A percentile compares a stretch with the other conserved stretches of the same genome.
Conservation (phyloP, 2,113 vertebrate species). For the Todiramphus chloris region DNA sequence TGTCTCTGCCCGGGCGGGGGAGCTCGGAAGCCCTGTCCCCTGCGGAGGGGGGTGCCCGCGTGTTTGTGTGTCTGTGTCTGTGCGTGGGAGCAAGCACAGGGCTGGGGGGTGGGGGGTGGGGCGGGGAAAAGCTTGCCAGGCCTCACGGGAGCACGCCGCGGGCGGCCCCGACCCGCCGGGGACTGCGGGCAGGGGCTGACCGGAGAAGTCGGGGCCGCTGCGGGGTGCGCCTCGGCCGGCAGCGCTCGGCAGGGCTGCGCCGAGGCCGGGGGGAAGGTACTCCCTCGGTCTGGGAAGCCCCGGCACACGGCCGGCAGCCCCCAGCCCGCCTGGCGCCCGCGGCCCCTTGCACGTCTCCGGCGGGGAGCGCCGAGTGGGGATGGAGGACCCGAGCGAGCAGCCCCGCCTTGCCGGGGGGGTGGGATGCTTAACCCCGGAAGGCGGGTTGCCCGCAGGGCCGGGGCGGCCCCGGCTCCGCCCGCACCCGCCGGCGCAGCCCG, state of each 20-base stretch:
- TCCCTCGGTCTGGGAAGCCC: background rate
- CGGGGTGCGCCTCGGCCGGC: background rate
- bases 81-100: background rate
- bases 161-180: background rate
- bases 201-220: background rate
- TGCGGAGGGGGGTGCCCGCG: background rate
- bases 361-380: background rate
- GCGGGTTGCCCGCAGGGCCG: background rate
- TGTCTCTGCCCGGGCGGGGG: conserved; percentile 43
- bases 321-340: background rate
- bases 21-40: background rate
- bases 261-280: background rate
- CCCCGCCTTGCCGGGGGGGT: background rate
- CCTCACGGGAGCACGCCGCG: background rate
- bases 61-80: background rate
- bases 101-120: background rate
- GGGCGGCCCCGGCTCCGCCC: background rate
- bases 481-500: background rate
- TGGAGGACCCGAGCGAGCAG: background rate
- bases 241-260: background rate
- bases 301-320: background rate
- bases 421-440: background rate
- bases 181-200: background rate
- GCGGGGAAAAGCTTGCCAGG: background rate
- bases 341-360: background rate